These are phyloP conservation scores for Drosophila quasianomalipes DNA, from an alignment of 2,888 invertebrate species.

Conservation along the genomic window DNA sequence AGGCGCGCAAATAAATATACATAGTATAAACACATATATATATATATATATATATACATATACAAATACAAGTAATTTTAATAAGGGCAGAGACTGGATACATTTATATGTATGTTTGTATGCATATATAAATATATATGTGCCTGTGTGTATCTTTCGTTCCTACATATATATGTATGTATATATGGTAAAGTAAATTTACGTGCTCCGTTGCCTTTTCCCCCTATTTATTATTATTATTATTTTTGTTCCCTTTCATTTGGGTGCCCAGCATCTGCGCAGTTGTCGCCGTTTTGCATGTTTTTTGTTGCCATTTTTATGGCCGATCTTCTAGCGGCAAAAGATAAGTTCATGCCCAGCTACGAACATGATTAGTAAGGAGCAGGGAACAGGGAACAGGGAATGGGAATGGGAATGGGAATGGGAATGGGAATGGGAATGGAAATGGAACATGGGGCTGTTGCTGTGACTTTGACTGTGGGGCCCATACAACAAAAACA, in stretches of 20 bases:
- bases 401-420: constrained; percentile 6
- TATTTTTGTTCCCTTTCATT: constrained; percentile 50
- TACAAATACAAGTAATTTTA: constrained; percentile 23
- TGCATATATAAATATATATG: neutral
- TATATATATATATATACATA: neutral
- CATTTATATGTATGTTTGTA: neutral
- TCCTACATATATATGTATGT: neutral
- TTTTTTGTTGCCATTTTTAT: constrained; percentile 70
- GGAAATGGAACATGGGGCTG: constrained; percentile 7
- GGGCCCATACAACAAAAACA: constrained; percentile 7
- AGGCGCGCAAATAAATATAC: constrained; percentile 40
- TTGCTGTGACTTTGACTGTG: neutral
- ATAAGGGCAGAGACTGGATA: constrained; percentile 56
- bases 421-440: constrained; percentile 7
- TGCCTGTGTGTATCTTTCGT: neutral
- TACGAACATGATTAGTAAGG: constrained; percentile 33
- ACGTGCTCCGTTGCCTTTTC: constrained; percentile 50
- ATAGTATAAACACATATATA: constrained; percentile 2
- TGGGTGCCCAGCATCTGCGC: constrained; percentile 72
- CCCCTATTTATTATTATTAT: constrained; percentile 49
- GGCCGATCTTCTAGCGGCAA: constrained; percentile 69
- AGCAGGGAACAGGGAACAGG: constrained; percentile 19
- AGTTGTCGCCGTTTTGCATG: constrained; percentile 76
- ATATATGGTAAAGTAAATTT: constrained; percentile 68
- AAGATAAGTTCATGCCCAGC: constrained; percentile 59